Evolutionary conservation across 2,113 vertebrate species (phyloP), one percentile per base, ranked within the genome.

Genomic region (Perca flavescens): DNA sequence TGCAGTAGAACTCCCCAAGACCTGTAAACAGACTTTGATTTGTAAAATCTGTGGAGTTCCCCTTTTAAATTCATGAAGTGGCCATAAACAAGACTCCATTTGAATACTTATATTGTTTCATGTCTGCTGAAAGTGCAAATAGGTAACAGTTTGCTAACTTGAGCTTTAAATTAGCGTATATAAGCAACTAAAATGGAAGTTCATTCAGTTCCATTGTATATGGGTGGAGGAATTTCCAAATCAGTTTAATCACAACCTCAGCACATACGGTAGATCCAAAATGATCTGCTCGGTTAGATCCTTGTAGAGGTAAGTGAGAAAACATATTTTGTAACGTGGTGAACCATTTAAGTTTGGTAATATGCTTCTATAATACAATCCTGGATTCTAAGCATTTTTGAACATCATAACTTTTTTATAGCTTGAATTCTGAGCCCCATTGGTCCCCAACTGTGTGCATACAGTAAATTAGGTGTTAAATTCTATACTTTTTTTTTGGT

Each of bases 401-500:
- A 77, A 17, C 34, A 50, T 68, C 7, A 0, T 46, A 5, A 31
- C 28, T 62, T 15, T 63, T 82, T 64, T 40, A 69, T 47, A 50
- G 25, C 16, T 58, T 56, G 34, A 34, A 11, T 61, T 57, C 54
- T 17, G 36, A 15, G 28, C 21, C 31, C 34, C 36, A 14, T 10
- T 43, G 40, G 15, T 65, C 61, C 25, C 58, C 56, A 57, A 5
- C 47, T 74, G 21, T 47, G 52, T 49, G 66, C 74, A 72, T 46
- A 49, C 1, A 53, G 54, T 66, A 65, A 69, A 49, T 31, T 34
- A n/a, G 3, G 19, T 49, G 71, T 79, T 31, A 3, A 72, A 54
- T 54, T 47, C 49, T 56, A 57, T 19, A 25, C 68, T 53, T 61
- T 72, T 61, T 72, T 43, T 54, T 16, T 58, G 36, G 54, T 79